Base-by-base conservation (phyloP, 2,113 vertebrate genomes). In the Archocentrus centrarchus region DNA sequence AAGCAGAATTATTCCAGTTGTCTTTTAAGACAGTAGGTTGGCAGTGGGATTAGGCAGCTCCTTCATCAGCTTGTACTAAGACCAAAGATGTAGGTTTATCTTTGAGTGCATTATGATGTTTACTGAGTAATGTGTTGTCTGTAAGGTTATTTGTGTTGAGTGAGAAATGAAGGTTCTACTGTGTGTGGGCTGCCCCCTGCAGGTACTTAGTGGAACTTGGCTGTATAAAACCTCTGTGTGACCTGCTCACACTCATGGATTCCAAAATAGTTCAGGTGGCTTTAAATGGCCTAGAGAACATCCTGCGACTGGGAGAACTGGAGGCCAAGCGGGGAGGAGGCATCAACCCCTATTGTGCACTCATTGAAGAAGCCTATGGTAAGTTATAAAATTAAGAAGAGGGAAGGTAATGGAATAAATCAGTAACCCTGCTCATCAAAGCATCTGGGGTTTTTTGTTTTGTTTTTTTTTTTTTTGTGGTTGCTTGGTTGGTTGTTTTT, bases 211-310 rank as follows among this genome's bases (percentile, higher is more conserved):
- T 99, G 92, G 98, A 98, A 70, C 94, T 98, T 59, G 97, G 98
- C 70, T 99, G 98, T 89, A 98, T 99, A 93, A 98, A 99, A 93
- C 98, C 98, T 3, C 96, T 99, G 60, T 99, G 98, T 57, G 98
- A 99, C 93, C 97, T 99, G 59, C 98, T 99, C 80, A 99, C 98
- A 3, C 96, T 99, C 68, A 99, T 99, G 98, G 98, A 99, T 92
- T 97, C 98, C 77, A 99, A 99, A 95, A 99, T 99, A 57, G 98
- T 99, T 86, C 98, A 99, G 84, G 98, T 99, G 91, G 97, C 98
- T 15, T 94, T 99, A 77, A 99, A 97, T 63, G 98, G 98, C 61
- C 94, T 99, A 63, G 98, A 99, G 94, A 99, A 99, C 90, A 99
- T 99, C 92, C 94, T 99, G 91, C 96, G 98, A 88, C 96, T 98